Base-by-base conservation (phyloP, 2,888 invertebrate species). In the Polydesmus complanatus region DNA sequence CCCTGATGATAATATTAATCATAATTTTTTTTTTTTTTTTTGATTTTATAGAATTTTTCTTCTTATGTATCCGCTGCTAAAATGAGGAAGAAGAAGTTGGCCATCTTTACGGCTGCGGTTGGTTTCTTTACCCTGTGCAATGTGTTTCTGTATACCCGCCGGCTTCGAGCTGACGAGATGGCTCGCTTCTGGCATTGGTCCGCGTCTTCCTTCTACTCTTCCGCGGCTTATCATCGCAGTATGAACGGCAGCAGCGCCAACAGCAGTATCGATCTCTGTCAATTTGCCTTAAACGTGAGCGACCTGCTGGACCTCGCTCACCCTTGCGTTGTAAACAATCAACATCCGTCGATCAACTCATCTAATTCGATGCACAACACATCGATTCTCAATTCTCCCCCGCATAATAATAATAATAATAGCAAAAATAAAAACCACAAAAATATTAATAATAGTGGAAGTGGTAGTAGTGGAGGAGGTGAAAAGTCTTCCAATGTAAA, bases 61-160 rank as follows among this genome's bases (percentile, higher is more conserved):
- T n/a, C n/a, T n/a, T n/a, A n/a, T n/a, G n/a, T n/a, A n/a, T n/a
- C n/a, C n/a, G n/a, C n/a, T 37, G 37, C 37, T 8, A 37, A 37
- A 14, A 37, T 37, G 37, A 37, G 37, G 64, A 56, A 49, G 57
- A 64, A 62, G 53, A 64, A 64, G 60, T 53, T 62, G 18, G 60
- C 64, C 27, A 58, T 60, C 23, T 62, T 64, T 49, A 59, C 64
- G n/a, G 57, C 54, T 59, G 62, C 60, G 47, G 47, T 64, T 25
- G 63, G 59, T 37, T 69, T 75, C 53, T 77, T 78, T 60, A 74
- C 75, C 21, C 67, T 75, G 57, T 74, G 77, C 27, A 78, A 78
- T 67, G 64, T 75, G 56, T 74, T 76, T 72, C 77, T 78, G 77
- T 78, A 77, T 64, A 67, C 75, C 23, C 22, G 56, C 8, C 48